A percentile compares a stretch with the other conserved stretches of the same genome.
phyloP scores from a whole-genome alignment of 2,797 vertebrate genomes.

The Pangasius sanitwongsei region DNA sequence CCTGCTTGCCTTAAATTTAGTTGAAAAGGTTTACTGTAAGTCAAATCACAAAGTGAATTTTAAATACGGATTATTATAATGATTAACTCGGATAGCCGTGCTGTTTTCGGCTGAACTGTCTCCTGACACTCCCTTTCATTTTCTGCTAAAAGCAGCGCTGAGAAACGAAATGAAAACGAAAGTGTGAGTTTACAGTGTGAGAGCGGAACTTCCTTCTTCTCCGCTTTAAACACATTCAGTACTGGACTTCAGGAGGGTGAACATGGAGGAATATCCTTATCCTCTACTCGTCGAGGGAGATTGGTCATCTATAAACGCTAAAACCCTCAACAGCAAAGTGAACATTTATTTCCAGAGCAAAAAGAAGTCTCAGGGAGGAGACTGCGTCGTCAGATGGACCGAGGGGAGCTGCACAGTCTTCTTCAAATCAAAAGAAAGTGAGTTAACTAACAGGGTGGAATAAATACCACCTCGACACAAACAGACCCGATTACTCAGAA shows the following conservation, averaged over 20 bases:
- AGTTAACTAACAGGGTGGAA: constrained; percentile 34
- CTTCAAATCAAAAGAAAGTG: constrained; percentile 66
- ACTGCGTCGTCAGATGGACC: constrained; percentile 64
- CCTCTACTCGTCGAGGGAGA: constrained; percentile 64
- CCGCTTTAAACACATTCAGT: not conserved
- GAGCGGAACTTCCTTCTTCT: not conserved
- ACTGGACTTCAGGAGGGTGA: not conserved
- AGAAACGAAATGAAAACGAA: constrained; percentile 50
- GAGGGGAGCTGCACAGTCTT: constrained; percentile 58
- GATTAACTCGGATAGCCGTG: not conserved
- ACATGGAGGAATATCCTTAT: constrained; percentile 51
- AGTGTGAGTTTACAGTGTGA: not conserved
- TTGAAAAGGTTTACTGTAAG: not conserved
- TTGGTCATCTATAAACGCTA: constrained; percentile 55
- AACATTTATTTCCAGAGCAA: constrained; percentile 72
- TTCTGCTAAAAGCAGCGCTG: not conserved
- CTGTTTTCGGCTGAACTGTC: no score
- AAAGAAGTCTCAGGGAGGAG: constrained; percentile 71
- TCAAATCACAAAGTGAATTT: not conserved
- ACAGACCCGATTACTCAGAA: not conserved
- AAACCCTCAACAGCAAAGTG: constrained; percentile 65
- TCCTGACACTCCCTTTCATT: not conserved
- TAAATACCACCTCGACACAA: not conserved
- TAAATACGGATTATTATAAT: not conserved
- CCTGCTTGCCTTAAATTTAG: not conserved